Base-by-base conservation (phyloP, 92 coral and sea anemone species). In the Desmophyllum pertusum region DNA sequence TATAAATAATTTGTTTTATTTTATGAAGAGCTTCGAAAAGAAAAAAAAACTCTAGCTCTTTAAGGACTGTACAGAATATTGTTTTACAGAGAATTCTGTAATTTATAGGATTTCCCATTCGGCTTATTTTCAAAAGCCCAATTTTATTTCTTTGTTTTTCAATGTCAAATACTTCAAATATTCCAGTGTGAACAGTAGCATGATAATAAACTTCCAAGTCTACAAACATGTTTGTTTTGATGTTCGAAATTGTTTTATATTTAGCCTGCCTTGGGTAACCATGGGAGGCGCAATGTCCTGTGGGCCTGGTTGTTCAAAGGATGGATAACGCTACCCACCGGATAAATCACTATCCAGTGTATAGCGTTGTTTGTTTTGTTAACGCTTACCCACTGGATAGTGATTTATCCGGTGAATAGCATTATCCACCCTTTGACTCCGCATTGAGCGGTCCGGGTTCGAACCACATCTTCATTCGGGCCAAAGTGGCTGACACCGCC, bases 1-100 rank as follows among this genome's bases (percentile, higher is more conserved):
- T 82, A 82, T 82, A 41, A 40, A 82, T 72, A 35, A 82, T 82
- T 70, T 55, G 78, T 69, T 37, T 68, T 80, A 80, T 67, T 80
- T 67, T 80, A 80, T 48, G 64, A 36, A 69, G 84, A 67, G 66
- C 36, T 39, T 53, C n/a, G 43, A 41, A 33, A 35, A 67, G 43
- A 43, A 41, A 29, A 53, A 30, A 38, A 50, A n/a, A n/a, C n/a
- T 9, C 13, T 40, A 55, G 79, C 59, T 82, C 59, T 55, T 52
- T 57, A 31, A 70, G 70, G 37, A 35, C 78, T 82, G 86, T 82
- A 82, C 70, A 82, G 69, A 57, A 61, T 72, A 71, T 55, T 31
- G 46, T 53, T 81, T 81, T 42, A 82, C 70, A 71, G 86, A 72
- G 37, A 38, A 70, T 81, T 81, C 77, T 70, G 78, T 51, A 71